These are phyloP conservation scores for Coreoperca whiteheadi DNA, from an alignment of 2,113 vertebrate species.

Conservation along the genomic window DNA sequence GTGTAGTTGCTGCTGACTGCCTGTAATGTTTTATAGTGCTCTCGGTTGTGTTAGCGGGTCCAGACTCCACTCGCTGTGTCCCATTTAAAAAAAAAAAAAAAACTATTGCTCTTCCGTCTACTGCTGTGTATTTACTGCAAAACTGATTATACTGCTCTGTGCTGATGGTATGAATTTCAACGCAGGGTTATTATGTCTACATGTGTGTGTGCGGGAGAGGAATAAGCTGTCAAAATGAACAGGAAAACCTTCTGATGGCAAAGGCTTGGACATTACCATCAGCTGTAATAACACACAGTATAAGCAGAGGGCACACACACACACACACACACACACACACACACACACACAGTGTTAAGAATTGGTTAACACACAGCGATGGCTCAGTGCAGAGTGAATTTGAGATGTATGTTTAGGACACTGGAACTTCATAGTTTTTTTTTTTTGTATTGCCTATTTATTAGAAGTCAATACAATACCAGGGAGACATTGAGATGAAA, in stretches of 20 bases:
- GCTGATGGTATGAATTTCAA: not conserved
- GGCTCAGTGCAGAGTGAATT: not conserved
- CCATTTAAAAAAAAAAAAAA: constrained; percentile 39
- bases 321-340: too few species aligned
- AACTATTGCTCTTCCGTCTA: constrained; percentile 30
- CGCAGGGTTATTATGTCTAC: not conserved
- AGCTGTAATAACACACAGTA: constrained; percentile 11
- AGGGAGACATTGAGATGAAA: not conserved
- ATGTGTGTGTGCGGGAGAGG: constrained; percentile 3
- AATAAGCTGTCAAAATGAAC: constrained; percentile 29
- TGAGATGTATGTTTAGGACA: not conserved
- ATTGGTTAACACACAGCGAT: not conserved
- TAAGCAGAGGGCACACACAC: not conserved
- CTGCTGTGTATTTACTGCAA: constrained; percentile 41
- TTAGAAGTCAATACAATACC: constrained; percentile 31
- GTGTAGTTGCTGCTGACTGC: constrained; percentile 47
- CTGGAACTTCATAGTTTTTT: constrained; percentile 30
- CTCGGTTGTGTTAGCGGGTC: constrained; percentile 6
- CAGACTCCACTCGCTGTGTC: constrained; percentile 1
- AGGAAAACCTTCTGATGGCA: constrained; percentile 5
- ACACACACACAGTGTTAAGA: not conserved
- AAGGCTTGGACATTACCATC: constrained; percentile 2
- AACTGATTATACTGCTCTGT: constrained; percentile 29
- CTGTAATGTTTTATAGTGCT: constrained; percentile 48
- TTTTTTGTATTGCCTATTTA: constrained; percentile 55